These are phyloP conservation scores for Rosalia funebris DNA, from an alignment of 2,888 invertebrate species.

Conservation along the genomic window DNA sequence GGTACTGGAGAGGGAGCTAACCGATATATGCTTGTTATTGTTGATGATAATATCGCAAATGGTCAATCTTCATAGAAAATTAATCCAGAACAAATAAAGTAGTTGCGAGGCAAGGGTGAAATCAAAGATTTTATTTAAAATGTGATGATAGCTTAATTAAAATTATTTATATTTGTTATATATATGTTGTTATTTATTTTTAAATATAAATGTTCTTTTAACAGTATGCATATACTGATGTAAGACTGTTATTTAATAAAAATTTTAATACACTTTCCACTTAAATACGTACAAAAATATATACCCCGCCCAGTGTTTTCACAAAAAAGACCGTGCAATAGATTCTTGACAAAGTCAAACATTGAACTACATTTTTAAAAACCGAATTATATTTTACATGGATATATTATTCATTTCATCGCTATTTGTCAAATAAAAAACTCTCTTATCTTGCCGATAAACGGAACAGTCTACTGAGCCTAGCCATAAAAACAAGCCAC, in stretches of 20 bases:
- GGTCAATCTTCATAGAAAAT: background rate
- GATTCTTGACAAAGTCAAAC: no score
- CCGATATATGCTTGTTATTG: constrained; percentile 2
- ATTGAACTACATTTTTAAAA: no score
- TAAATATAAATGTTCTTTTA: constrained; percentile 18
- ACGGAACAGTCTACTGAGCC: no score
- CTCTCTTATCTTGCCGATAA: no score
- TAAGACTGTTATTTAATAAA: constrained; percentile 20
- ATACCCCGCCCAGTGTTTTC: no score
- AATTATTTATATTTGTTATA: constrained; percentile 26
- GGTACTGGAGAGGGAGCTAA: background rate
- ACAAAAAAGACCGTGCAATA: no score
- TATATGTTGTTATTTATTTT: constrained; percentile 10
- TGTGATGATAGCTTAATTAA: constrained; percentile 23
- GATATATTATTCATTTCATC: no score
- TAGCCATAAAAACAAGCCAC: no score
- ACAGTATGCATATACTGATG: constrained; percentile 24
- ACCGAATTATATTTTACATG: no score
- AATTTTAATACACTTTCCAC: background rate
- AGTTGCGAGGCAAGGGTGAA: background rate
- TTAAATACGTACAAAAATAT: no score
- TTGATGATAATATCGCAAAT: background rate
- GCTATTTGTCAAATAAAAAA: no score
- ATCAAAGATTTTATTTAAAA: constrained; percentile 7
- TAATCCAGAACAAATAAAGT: background rate